Percentiles rank a stretch among this genome's conserved stretches.
These are phyloP conservation scores for Melanogrammus aeglefinus DNA, from an alignment of 2,797 vertebrate species.

Conservation along the genomic window DNA sequence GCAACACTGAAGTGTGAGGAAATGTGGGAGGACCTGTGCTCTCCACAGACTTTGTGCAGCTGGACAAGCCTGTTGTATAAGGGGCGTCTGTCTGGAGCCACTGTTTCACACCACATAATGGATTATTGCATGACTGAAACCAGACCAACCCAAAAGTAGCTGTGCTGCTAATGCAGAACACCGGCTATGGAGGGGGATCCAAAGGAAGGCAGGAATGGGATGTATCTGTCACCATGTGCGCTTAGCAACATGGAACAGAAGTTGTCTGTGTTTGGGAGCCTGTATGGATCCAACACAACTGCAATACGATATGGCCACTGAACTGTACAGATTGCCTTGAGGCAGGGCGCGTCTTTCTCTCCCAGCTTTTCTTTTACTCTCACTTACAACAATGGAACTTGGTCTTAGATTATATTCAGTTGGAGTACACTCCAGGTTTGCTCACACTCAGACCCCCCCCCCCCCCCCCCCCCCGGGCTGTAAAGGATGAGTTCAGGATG, in stretches of 20 bases:
- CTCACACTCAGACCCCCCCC: conserved; percentile 33
- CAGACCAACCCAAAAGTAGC: conserved; percentile 54
- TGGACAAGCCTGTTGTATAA: conserved; percentile 55
- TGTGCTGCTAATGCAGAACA: conserved; percentile 20
- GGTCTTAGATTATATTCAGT: background rate
- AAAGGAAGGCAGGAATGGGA: conserved; percentile 30
- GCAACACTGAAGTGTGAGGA: conserved; percentile 49
- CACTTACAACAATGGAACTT: conserved; percentile 32
- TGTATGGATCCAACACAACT: conserved; percentile 46
- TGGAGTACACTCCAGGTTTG: conserved; percentile 31
- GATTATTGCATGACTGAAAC: conserved; percentile 49
- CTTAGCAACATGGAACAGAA: conserved; percentile 52
- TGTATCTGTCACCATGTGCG: conserved; percentile 42
- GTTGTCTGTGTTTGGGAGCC: conserved; percentile 44
- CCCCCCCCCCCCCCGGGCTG: conserved; percentile 9
- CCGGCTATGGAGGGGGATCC: conserved; percentile 17
- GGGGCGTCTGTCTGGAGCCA: conserved; percentile 52
- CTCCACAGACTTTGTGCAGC: conserved; percentile 64
- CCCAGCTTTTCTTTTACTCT: conserved; percentile 19
- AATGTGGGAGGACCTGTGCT: conserved; percentile 24
- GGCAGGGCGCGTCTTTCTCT: conserved; percentile 65
- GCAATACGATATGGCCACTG: conserved; percentile 62
- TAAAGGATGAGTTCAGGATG: conserved; percentile 2
- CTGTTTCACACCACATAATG: conserved; percentile 52
- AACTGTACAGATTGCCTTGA: conserved; percentile 59